A percentile compares a stretch with the other conserved stretches of the same genome.
Conservation (phyloP, 2,797 vertebrate genomes). For the Meda fulgida region DNA sequence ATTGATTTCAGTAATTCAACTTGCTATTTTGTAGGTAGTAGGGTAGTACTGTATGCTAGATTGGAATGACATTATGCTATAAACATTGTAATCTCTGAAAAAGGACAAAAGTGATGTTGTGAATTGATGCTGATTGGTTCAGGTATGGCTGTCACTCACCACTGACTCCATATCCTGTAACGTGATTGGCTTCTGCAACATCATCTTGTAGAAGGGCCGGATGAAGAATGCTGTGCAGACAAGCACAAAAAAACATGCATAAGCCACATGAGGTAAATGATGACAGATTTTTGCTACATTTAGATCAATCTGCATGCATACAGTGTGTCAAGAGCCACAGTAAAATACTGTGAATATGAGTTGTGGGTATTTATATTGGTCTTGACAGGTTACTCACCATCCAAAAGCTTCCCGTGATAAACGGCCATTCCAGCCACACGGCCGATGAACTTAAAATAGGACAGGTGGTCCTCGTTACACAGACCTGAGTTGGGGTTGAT, state of each 20-base stretch:
- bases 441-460: slow-evolving; percentile 98
- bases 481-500: slow-evolving; percentile 97
- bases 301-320: neutral
- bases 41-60: neutral
- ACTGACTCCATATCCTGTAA: slow-evolving; percentile 98
- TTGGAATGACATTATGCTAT: neutral
- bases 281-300: neutral
- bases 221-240: slow-evolving; percentile 91
- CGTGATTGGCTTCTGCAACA: slow-evolving; percentile 93
- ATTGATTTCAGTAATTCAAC: too few relatives aligned
- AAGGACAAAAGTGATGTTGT: neutral
- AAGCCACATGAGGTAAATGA: neutral
- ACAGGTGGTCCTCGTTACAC: slow-evolving; percentile 97
- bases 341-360: neutral
- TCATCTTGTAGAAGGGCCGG: slow-evolving; percentile 99
- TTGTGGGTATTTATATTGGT: slow-evolving; percentile 10
- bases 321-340: neutral
- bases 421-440: slow-evolving; percentile 98
- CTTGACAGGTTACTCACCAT: slow-evolving; percentile 79
- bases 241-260: slow-evolving; percentile 12
- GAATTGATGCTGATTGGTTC: slow-evolving; percentile 11
- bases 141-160: slow-evolving; percentile 76
- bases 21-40: neutral
- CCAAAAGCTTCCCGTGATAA: slow-evolving; percentile 94
- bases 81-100: neutral